Conservation (phyloP, 64 coral and sea anemone species). For the Pocillopora verrucosa region DNA sequence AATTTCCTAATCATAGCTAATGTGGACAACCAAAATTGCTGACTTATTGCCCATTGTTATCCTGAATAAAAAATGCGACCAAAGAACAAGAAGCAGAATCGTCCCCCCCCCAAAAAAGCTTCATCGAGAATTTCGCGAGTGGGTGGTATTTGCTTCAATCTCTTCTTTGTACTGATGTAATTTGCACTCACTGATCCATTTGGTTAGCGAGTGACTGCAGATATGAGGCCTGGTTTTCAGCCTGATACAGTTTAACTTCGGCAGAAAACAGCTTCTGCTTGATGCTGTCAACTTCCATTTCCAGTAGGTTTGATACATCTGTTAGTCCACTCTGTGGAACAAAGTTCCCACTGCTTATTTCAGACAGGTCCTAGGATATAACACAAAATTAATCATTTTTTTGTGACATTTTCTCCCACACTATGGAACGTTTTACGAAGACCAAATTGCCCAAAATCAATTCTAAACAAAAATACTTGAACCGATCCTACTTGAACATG, state of each 20-base stretch:
- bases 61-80: too few species aligned
- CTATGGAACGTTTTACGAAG: not conserved
- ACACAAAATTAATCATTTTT: not conserved
- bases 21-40: too few species aligned
- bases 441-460: too few species aligned
- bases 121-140: too few species aligned
- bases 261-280: constrained; percentile 13
- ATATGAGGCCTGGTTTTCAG: constrained; percentile 41
- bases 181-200: constrained; percentile 56
- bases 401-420: not conserved
- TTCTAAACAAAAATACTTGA: too few species aligned
- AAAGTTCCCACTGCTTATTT: constrained; percentile 61
- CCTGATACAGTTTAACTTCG: constrained; percentile 18
- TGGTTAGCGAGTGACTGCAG: constrained; percentile 38
- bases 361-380: constrained; percentile 41
- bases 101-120: not conserved
- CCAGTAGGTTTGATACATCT: constrained; percentile 58
- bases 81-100: too few species aligned
- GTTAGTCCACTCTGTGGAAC: constrained; percentile 51
- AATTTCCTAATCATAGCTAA: too few species aligned
- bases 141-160: not conserved
- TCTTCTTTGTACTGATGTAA: not conserved
- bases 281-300: constrained; percentile 32
- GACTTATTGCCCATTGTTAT: too few species aligned
- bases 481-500: too few species aligned